Conservation (phyloP, 2,113 vertebrate genomes). For the Seriola aureovittata region DNA sequence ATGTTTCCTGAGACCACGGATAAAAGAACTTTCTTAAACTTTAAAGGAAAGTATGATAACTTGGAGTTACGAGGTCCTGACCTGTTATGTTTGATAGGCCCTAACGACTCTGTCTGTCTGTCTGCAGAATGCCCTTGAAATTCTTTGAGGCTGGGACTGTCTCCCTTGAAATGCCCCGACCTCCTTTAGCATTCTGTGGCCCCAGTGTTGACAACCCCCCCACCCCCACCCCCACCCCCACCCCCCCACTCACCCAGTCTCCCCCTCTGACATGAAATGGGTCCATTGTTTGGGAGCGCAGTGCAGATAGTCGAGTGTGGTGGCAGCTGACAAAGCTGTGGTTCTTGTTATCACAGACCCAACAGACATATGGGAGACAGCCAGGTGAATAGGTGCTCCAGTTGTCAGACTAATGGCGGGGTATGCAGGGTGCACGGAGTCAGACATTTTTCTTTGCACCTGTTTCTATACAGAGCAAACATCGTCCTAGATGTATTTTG, state of each 20-base stretch:
- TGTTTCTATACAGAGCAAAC: neutral
- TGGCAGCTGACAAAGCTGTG: slow-evolving; percentile 59
- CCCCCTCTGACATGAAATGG: slow-evolving; percentile 64
- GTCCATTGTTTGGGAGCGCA: slow-evolving; percentile 68
- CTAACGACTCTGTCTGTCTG: slow-evolving; percentile 56
- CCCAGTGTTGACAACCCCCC: slow-evolving; percentile 47
- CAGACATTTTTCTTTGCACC: neutral
- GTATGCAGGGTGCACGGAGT: neutral
- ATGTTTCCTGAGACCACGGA: neutral
- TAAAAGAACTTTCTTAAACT: neutral
- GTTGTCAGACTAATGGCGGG: slow-evolving; percentile 42
- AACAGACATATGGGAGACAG: slow-evolving; percentile 63
- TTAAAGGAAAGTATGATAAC: neutral
- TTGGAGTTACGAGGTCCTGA: neutral
- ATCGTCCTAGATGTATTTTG: neutral
- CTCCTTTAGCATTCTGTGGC: slow-evolving; percentile 49
- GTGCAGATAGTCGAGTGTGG: slow-evolving; percentile 48
- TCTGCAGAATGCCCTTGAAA: slow-evolving; percentile 65
- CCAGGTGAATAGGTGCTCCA: slow-evolving; percentile 51
- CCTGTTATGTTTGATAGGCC: slow-evolving; percentile 14
- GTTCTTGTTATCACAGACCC: slow-evolving; percentile 68
- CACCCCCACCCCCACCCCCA: neutral
- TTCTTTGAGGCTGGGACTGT: slow-evolving; percentile 47
- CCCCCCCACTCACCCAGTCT: neutral
- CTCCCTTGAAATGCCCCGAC: slow-evolving; percentile 53